Evolutionary conservation across 2,113 vertebrate genomes (phyloP).

Genomic region (Salvelinus fontinalis): DNA sequence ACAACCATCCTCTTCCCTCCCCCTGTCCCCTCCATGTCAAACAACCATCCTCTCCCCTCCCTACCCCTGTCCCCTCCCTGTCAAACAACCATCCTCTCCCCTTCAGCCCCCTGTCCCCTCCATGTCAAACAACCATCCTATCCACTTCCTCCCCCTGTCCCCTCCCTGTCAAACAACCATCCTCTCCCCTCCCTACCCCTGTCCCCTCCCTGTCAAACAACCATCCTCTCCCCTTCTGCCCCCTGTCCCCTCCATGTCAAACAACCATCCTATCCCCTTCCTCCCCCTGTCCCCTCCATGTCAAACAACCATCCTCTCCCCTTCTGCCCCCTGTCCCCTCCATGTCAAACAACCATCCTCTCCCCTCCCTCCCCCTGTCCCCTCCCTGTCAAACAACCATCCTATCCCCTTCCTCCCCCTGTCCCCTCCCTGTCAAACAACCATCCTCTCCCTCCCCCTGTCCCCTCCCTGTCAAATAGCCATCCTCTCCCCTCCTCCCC

Average conservation of each 20-base stretch:
- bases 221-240: neutral
- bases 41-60: neutral
- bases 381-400: neutral
- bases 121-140: neutral
- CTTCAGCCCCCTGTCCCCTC: neutral
- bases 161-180: neutral
- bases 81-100: neutral
- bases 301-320: neutral
- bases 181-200: neutral
- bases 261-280: neutral
- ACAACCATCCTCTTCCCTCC: neutral
- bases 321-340: too few relatives aligned
- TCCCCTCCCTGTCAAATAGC: too few relatives aligned
- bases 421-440: too few relatives aligned
- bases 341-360: neutral
- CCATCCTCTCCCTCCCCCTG: too few relatives aligned
- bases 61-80: too few relatives aligned
- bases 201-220: neutral
- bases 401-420: too few relatives aligned
- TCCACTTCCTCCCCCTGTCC: too few relatives aligned
- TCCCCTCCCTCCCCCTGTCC: neutral
- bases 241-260: too few relatives aligned
- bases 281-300: neutral
- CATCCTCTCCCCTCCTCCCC: too few relatives aligned
- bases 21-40: neutral